Evolutionary conservation across 1,140 invertebrate species (phyloP), one percentile per base, ranked within the genome.

Genomic region (Nasonia longicornis): DNA sequence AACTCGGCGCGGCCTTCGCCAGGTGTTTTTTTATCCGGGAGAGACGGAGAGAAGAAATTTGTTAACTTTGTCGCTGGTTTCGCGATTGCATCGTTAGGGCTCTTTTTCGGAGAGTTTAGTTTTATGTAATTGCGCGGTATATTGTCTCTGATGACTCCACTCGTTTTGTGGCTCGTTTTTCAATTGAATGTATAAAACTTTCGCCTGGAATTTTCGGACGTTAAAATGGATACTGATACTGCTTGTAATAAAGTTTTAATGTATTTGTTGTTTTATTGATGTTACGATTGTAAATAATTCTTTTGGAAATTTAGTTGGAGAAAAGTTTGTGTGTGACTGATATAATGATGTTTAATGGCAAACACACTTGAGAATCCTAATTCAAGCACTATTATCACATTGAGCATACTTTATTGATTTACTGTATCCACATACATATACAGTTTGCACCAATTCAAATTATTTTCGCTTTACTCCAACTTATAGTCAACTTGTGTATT

Each of bases 321-420:
- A 35, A 58, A 58, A 20, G 16, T 58, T 42, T 7, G 16, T n/a
- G 52, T n/a, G 20, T 20, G 20, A 58, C 20, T 58, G 26, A 16
- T 42, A 42, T 58, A 58, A 58, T 58, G 52, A 58, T 20, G 52
- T 58, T 58, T 58, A 20, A 1, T n/a, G 52, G n/a, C 3, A 58
- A 58, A 16, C 69, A 31, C 0, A 58, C 8, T 70, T 52, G 22
- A 77, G 70, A 35, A 11, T 70, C 52, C 11, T 63, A 42, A n/a
- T 58, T 78, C 22, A 35, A 70, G 11, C 29, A 26, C 26, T n/a
- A 29, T 58, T 70, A 11, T 79, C 35, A 12, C 20, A 12, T 63
- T 72, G 75, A 69, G 75, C 58, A 48, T 35, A 58, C 66, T 63
- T 71, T 79, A 71, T 79, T 79, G 69, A 79, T 79, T 72, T 79